Conservation (phyloP, 2,113 vertebrate species). For the Aleadryas rufinucha region DNA sequence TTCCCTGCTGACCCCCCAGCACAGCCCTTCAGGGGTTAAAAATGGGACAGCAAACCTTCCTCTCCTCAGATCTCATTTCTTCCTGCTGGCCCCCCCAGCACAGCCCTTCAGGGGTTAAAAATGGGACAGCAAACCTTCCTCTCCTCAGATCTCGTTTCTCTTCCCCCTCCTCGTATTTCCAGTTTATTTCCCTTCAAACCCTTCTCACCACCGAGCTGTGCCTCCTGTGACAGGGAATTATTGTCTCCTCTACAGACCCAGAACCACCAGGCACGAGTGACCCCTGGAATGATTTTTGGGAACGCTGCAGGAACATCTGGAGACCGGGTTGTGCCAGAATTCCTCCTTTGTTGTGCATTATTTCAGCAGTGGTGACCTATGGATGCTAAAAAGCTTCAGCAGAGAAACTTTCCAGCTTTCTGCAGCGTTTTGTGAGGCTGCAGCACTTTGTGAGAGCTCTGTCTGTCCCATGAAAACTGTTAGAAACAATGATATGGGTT, state of each 20-base stretch:
- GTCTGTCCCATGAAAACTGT: too few species aligned
- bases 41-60: background rate
- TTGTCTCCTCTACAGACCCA: background rate
- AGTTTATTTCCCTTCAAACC: background rate
- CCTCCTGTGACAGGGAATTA: background rate
- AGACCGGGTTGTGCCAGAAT: background rate
- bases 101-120: background rate
- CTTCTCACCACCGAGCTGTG: background rate
- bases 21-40: background rate
- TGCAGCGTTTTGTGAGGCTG: too few species aligned
- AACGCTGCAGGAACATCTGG: background rate
- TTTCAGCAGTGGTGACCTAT: too few species aligned
- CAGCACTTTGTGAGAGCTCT: too few species aligned
- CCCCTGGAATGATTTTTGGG: background rate
- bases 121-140: background rate
- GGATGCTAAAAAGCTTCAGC: too few species aligned
- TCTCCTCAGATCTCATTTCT: background rate
- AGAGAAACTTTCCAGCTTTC: too few species aligned
- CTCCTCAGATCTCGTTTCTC: background rate
- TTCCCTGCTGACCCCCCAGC: background rate
- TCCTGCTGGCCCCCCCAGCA: background rate
- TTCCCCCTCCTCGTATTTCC: background rate
- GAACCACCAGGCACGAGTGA: background rate
- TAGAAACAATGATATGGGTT: too few species aligned
- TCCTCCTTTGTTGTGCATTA: accelerated